Percentiles rank a stretch among this genome's conserved stretches.
phyloP scores from a whole-genome alignment of 2,888 invertebrate genomes.

The Nephrotoma flavescens region DNA sequence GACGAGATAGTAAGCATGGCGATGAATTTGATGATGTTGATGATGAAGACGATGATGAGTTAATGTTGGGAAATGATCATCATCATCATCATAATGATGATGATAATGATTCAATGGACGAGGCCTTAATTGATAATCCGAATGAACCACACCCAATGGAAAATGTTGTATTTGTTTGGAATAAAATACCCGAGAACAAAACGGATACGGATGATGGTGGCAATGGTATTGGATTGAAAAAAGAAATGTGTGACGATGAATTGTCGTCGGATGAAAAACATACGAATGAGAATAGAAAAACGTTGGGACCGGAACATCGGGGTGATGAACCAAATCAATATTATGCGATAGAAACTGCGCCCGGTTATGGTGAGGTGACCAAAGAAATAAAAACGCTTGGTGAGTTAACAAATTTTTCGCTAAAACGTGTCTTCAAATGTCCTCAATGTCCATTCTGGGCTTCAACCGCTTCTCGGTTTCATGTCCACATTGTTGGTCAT shows the following conservation, averaged over 20 bases:
- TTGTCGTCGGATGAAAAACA: conserved; percentile 5
- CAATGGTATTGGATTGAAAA: conserved; percentile 15
- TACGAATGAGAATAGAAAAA: not conserved
- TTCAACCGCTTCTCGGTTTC: conserved; percentile 81
- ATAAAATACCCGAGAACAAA: conserved; percentile 40
- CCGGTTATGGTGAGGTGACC: conserved; percentile 35
- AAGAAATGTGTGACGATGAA: conserved; percentile 20
- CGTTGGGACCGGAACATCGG: not conserved
- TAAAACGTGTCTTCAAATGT: conserved; percentile 77
- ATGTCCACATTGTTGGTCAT: conserved; percentile 87
- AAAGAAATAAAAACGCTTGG: conserved; percentile 47
- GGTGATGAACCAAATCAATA: conserved; percentile 18
- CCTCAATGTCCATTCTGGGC: conserved; percentile 89
- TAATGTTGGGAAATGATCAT: conserved; percentile 15
- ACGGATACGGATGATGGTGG: conserved; percentile 29
- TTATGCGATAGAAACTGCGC: conserved; percentile 35
- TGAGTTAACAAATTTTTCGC: conserved; percentile 46
- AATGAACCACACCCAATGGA: conserved; percentile 59
- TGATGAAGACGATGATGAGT: conserved; percentile 17
- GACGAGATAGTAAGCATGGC: conserved; percentile 16
- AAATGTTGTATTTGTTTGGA: conserved; percentile 70
- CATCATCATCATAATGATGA: conserved; percentile 9
- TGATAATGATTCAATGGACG: conserved; percentile 16
- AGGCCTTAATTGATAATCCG: conserved; percentile 21
- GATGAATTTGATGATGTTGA: conserved; percentile 30